Percentiles rank a stretch among this genome's conserved stretches.
These are phyloP conservation scores for Gulo gulo DNA, from an alignment of 2,113 vertebrate genomes.

Conservation along the genomic window DNA sequence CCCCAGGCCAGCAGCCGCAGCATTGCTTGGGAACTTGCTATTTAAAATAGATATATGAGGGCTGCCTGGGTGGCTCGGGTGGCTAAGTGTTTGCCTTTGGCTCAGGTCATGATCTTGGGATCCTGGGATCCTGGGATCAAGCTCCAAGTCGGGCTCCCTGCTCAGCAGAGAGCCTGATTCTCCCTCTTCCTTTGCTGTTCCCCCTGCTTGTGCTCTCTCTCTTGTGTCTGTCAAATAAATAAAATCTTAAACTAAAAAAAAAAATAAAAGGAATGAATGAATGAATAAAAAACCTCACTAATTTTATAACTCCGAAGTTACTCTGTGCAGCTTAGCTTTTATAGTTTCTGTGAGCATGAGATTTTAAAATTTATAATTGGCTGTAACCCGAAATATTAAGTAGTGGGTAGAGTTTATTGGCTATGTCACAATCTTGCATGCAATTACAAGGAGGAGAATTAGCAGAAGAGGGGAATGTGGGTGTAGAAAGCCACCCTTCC, in stretches of 20 bases:
- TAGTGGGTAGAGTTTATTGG: neutral
- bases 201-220: neutral
- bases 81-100: neutral
- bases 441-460: neutral
- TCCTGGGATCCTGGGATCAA: too few species aligned
- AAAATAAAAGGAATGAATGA: neutral
- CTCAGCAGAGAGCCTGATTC: neutral
- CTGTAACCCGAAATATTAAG: neutral
- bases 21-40: neutral
- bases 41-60: neutral
- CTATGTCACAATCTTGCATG: neutral
- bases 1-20: neutral
- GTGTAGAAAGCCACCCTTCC: neutral
- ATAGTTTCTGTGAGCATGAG: neutral
- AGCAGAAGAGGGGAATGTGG: neutral
- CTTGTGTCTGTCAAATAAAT: neutral
- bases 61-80: neutral
- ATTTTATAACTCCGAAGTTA: neutral
- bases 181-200: neutral
- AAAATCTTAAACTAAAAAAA: neutral
- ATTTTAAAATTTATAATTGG: slow-evolving; percentile 2
- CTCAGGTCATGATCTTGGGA: neutral
- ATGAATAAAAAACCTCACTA: neutral
- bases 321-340: neutral
- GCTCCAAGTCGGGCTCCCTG: too few species aligned